These are phyloP conservation scores for Zaprionus tsacasi DNA, from an alignment of 1,140 invertebrate species.

Conservation along the genomic window DNA sequence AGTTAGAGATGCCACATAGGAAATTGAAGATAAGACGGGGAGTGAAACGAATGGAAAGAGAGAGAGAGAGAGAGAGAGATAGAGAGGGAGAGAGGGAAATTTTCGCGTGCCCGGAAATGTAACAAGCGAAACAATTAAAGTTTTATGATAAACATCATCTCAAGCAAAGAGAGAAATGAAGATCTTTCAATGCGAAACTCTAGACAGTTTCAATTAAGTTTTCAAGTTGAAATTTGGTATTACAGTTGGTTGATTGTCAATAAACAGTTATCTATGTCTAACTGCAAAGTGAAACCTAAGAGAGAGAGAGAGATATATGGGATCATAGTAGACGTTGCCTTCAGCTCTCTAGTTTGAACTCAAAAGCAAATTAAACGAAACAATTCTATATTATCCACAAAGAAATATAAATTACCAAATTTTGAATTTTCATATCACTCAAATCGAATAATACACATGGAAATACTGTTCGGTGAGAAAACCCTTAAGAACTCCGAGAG, in stretches of 20 bases:
- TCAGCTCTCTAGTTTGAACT: background rate
- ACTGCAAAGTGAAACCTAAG: background rate
- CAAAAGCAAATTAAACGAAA: background rate
- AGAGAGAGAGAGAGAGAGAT: background rate
- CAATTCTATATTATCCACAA: background rate
- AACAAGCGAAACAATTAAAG: constrained; percentile 29
- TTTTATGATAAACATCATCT: constrained; percentile 27
- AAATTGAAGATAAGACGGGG: constrained; percentile 7
- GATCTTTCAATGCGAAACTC: background rate
- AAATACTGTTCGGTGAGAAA: background rate
- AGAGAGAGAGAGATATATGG: background rate
- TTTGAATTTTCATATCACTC: background rate
- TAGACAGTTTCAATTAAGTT: constrained; percentile 7
- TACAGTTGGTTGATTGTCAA: constrained; percentile 5
- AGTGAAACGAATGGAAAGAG: background rate
- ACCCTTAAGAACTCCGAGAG: background rate
- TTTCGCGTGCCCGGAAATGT: constrained; percentile 33
- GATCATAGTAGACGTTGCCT: constrained; percentile 2
- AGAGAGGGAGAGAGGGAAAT: constrained; percentile 6
- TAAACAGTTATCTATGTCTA: constrained; percentile 1
- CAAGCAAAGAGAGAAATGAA: background rate
- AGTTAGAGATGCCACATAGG: constrained; percentile 11
- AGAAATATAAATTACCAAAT: background rate
- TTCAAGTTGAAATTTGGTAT: background rate
- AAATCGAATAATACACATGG: constrained; percentile 1